Conservation (phyloP, 2,797 vertebrate genomes). For the Spinibarbus caldwelli region DNA sequence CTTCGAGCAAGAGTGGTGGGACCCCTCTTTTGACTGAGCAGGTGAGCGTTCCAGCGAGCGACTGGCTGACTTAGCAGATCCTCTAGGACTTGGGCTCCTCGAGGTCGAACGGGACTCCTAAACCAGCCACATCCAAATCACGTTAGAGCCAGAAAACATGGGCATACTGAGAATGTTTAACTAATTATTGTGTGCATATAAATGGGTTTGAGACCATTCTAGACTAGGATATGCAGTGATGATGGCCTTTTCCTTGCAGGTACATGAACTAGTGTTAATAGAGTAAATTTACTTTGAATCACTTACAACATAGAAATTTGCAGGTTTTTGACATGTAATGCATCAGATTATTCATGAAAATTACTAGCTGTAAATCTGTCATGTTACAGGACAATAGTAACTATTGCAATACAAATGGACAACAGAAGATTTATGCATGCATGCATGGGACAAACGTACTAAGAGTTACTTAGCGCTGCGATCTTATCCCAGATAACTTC, state of each 20-base stretch:
- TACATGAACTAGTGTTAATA: slow-evolving; percentile 31
- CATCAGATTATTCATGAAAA: slow-evolving; percentile 14
- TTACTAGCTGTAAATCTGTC: slow-evolving; percentile 21
- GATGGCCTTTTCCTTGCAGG: slow-evolving; percentile 49
- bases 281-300: slow-evolving; percentile 13
- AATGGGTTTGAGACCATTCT: slow-evolving; percentile 22
- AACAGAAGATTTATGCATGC: slow-evolving; percentile 73
- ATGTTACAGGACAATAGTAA: slow-evolving; percentile 53
- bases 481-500: slow-evolving; percentile 99
- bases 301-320: slow-evolving; percentile 9
- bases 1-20: slow-evolving; percentile 85
- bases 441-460: slow-evolving; percentile 92
- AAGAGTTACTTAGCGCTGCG: slow-evolving; percentile 98
- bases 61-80: slow-evolving; percentile 90
- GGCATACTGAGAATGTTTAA: slow-evolving; percentile 10
- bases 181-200: slow-evolving; percentile 1
- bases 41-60: slow-evolving; percentile 80
- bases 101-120: slow-evolving; percentile 96
- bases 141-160: slow-evolving; percentile 56
- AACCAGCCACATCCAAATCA: slow-evolving; percentile 84
- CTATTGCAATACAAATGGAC: slow-evolving; percentile 81
- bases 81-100: slow-evolving; percentile 89
- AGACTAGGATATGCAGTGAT: slow-evolving; percentile 47
- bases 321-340: slow-evolving; percentile 22
- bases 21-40: slow-evolving; percentile 90